A percentile compares a stretch with the other conserved stretches of the same genome.
These are phyloP conservation scores for Limonius californicus DNA, from an alignment of 1,140 invertebrate species.

Conservation along the genomic window DNA sequence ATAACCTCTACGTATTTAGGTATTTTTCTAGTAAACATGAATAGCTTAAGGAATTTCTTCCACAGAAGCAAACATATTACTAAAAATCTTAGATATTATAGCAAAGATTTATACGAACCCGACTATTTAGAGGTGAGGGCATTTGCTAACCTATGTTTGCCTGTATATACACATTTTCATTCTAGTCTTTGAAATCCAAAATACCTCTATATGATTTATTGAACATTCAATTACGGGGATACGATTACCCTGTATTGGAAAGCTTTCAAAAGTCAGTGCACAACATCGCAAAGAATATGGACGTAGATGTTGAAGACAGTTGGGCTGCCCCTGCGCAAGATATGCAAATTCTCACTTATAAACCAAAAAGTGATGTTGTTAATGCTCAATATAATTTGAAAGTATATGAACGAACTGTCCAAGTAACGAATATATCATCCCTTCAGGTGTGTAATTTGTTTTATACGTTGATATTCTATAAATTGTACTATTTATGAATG, in stretches of 20 bases:
- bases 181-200: slow-evolving; percentile 60
- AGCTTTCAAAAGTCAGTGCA: slow-evolving; percentile 74
- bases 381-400: slow-evolving; percentile 69
- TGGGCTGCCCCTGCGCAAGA: slow-evolving; percentile 70
- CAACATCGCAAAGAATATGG: slow-evolving; percentile 65
- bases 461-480: too few relatives aligned
- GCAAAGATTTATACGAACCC: slow-evolving; percentile 51
- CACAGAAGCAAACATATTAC: too few relatives aligned
- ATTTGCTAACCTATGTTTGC: too few relatives aligned
- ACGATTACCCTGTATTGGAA: slow-evolving; percentile 78
- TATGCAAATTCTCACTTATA: slow-evolving; percentile 63
- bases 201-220: slow-evolving; percentile 68
- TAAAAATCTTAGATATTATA: too few relatives aligned
- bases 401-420: slow-evolving; percentile 73
- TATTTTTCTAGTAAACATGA: too few relatives aligned
- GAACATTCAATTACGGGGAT: slow-evolving; percentile 76
- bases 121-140: slow-evolving; percentile 55
- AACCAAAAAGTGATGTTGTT: slow-evolving; percentile 60
- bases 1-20: too few relatives aligned
- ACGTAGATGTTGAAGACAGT: slow-evolving; percentile 71
- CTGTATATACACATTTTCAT: slow-evolving; percentile 48
- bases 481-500: too few relatives aligned
- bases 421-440: slow-evolving; percentile 51
- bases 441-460: slow-evolving; percentile 19
- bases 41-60: too few relatives aligned